Base-by-base conservation (phyloP, 1,140 invertebrate genomes). In the Megathymus violae region DNA sequence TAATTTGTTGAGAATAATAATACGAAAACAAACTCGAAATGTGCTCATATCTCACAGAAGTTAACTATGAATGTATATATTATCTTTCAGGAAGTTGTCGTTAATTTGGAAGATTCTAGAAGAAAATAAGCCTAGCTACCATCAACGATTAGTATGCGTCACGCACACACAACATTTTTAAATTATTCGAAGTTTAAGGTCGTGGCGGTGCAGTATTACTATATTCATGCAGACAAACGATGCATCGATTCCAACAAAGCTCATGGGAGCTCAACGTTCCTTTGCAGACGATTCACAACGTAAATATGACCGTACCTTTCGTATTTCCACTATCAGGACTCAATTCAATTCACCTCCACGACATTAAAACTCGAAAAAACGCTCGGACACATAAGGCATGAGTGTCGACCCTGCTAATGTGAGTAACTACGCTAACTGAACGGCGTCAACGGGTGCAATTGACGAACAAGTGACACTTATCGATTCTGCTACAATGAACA, bases 391-490 rank as follows among this genome's bases (percentile, higher is more conserved):
- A 58, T 46, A 11, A 27, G 41, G 19, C 36, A 14, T 46, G 43
- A 47, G 46, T 36, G 47, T 54, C 34, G 46, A 63, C 63, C 69
- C 69, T 66, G 60, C 74, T 47, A 54, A 76, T 80, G 62, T 74
- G 80, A 82, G 73, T 78, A 61, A 71, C 76, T 81, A 79, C 69
- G 71, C 79, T 86, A 86, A 82, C 71, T 72, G 82, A 83, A 79
- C 80, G 79, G 80, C 81, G 80, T 79, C 79, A 77, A 85, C 84
- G 80, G 71, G 88, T 91, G 88, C 88, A 91, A 88, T 91, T 84
- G 82, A 88, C 87, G 81, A 91, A 91, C 88, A 84, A 89, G 88
- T 91, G 88, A 85, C 84, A 82, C 83, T 87, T 88, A 87, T 78
- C 69, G 85, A 84, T 79, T 85, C 65, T 74, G 78, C 85, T 89